Evolutionary conservation across 2,888 invertebrate species (phyloP), one percentile per base, ranked within the genome.

Genomic region (Drosophila formosana): DNA sequence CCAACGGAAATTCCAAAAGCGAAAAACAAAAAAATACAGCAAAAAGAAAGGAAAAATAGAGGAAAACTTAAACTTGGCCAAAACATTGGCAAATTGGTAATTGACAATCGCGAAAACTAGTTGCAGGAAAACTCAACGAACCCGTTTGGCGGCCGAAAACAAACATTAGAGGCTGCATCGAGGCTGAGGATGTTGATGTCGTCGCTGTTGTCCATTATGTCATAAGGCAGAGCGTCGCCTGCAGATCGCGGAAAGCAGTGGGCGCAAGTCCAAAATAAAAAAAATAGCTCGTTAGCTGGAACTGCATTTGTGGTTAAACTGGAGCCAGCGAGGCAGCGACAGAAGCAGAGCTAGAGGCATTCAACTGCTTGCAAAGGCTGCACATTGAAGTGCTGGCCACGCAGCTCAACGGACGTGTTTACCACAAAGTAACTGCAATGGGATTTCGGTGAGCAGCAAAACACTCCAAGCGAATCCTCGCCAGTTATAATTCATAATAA

Each of bases 391-490:
- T 49, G 64, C 65, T 67, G 82, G 50, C 84, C 55, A 32, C 58
- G 67, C 51, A 81, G 56, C 79, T 65, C 61, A 65, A 61, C 84
- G 72, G 83, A 87, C 83, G 84, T 81, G 66, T 45, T 41, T 28
- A 13, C 13, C 3, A 43, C 23, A 49, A 32, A 37, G 13, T 43
- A 57, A 39, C 43, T 25, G 25, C 39, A 52, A 86, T 86, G 86
- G 86, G 88, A 11, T 69, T 86, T 53, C 89, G 88, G 85, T 86
- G 67, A 63, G 78, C 56, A 25, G 1, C 11, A 28, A 28, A 0
- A 6, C 45, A 25, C 11, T 46, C 28, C 28, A 28, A 2, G 30
- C 30, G 30, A 25, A 73, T 78, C 69, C 60, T 56, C 11, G 8
- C n/a, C 13, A 71, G 49, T 11, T 11, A 45, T 9, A 13, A 13